Conservation (phyloP, 2,888 invertebrate species). For the Galerucella nymphaeae region DNA sequence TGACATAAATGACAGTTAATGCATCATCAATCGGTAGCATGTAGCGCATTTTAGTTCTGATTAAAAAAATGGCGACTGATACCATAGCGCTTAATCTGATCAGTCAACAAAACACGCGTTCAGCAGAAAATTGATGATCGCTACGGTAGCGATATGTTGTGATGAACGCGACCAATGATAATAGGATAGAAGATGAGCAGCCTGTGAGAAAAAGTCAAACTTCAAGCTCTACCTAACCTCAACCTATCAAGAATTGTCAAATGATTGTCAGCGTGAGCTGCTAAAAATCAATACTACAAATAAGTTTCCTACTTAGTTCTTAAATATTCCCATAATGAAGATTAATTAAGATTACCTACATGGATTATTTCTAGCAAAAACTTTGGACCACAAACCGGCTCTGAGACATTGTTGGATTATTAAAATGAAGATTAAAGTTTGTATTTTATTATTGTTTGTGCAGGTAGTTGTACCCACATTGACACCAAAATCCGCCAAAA, state of each 20-base stretch:
- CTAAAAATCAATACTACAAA: background rate
- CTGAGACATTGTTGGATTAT: background rate
- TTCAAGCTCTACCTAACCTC: no score
- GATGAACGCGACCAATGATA: no score
- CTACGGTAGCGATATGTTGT: no score
- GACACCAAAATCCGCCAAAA: slow-evolving; percentile 57
- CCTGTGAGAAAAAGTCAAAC: background rate
- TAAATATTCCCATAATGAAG: background rate
- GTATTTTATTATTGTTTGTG: slow-evolving; percentile 9
- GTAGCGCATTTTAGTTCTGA: no score
- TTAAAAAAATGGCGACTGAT: no score
- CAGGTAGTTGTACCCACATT: slow-evolving; percentile 49
- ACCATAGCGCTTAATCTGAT: no score
- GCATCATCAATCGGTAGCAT: no score
- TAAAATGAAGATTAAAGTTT: slow-evolving; percentile 14
- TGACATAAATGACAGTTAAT: no score
- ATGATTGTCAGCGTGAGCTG: background rate
- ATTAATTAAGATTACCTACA: background rate
- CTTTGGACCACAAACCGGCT: no score
- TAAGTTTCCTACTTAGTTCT: background rate
- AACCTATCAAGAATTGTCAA: no score
- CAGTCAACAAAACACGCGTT: no score
- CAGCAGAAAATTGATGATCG: no score
- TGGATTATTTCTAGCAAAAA: background rate
- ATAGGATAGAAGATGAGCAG: background rate